Base-by-base conservation (phyloP, 2,113 vertebrate species). In the Sinocyclocheilus maitianheensis region DNA sequence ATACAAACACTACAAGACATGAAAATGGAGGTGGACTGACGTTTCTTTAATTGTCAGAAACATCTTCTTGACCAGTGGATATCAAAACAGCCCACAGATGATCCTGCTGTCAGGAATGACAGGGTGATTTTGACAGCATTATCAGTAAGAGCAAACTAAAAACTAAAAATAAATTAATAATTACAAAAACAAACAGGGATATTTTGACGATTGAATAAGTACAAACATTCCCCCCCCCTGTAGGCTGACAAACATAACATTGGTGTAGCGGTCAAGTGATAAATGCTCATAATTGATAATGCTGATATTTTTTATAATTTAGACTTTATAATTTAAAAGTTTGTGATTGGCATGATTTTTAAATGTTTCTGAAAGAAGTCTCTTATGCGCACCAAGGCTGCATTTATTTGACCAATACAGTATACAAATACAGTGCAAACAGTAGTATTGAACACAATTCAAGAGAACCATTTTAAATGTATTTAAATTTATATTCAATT, bases 11-110 rank as follows among this genome's bases (percentile, higher is more conserved):
- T 48, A 81, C 18, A 7, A 34, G 77, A 81, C 20, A 22, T 85
- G 84, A 85, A 87, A 89, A 87, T 86, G 71, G 84, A 76, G 67
- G 37, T 84, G 60, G 86, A 76, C 76, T 65, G 84, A 89, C 51
- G 83, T 87, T 87, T 87, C 67, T 37, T 84, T 75, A 34, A 81
- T 85, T 84, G 76, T 30, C 65, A 71, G 80, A 40, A 51, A 20
- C 37, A 51, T 51, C 16, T 30, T 37, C 37, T 37, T 37, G 37
- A 37, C 37, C 37, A 37, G 37, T 37, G 37, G 37, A 37, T 37
- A 37, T 37, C 37, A 37, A 37, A 37, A 37, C 37, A 37, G 37
- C 37, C 37, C 37, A 37, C 37, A 5, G 37, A 5, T 37, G 37
- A 5, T 37, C 37, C 37, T 37, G 37, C 37, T 37, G 37, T 37